These are phyloP conservation scores for Kryptolebias marmoratus DNA, from an alignment of 2,113 vertebrate species.

Conservation along the genomic window DNA sequence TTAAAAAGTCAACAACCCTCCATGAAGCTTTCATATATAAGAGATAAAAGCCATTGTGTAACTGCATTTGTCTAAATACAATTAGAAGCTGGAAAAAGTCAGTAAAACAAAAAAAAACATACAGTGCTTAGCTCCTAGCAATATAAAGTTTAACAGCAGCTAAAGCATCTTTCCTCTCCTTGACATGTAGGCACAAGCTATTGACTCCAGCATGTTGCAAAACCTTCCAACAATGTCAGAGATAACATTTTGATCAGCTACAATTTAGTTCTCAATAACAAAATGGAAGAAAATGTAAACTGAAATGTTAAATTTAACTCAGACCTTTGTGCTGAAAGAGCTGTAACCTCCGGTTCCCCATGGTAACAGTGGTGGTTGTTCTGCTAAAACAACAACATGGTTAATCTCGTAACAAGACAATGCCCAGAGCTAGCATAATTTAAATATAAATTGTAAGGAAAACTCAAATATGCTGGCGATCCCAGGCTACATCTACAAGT, in stretches of 20 bases:
- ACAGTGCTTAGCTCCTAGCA: no score
- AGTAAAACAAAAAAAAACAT: no score
- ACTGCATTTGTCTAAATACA: no score
- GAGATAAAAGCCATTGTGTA: no score
- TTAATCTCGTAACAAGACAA: constrained; percentile 21
- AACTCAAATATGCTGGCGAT: not conserved
- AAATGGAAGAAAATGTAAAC: not conserved
- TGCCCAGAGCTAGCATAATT: constrained; percentile 14
- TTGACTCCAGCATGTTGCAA: no score
- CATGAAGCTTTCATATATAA: no score
- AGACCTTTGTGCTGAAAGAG: not conserved
- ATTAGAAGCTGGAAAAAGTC: no score
- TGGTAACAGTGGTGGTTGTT: not conserved
- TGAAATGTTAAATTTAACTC: not conserved
- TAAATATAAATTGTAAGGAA: constrained; percentile 5
- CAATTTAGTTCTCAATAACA: not conserved
- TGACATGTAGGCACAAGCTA: no score
- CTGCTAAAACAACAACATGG: constrained; percentile 23
- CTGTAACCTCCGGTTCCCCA: not conserved
- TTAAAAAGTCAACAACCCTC: no score
- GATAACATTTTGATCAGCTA: not conserved
- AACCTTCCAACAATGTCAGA: no score
- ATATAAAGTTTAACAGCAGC: no score
- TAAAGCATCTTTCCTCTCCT: no score
- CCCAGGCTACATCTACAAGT: constrained; percentile 35